Conservation (phyloP, 2,797 vertebrate species). For the Podargus strigoides region DNA sequence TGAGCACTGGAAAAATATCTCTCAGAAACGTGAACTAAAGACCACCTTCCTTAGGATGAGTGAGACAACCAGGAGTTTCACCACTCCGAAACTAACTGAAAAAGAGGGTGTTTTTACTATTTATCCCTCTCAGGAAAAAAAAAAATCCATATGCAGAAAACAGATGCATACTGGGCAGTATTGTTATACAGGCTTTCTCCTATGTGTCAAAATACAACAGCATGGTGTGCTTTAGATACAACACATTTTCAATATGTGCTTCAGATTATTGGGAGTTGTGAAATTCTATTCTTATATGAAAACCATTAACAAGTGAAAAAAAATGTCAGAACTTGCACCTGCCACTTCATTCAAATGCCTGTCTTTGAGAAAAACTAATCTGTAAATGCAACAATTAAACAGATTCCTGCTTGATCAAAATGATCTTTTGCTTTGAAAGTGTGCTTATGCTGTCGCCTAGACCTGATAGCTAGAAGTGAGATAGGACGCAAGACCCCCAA, state of each 20-base stretch:
- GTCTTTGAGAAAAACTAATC: neutral
- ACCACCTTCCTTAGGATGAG: neutral
- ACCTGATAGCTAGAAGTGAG: neutral
- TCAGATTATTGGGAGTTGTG: neutral
- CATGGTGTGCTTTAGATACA: neutral
- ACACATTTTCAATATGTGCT: neutral
- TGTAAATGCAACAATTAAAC: neutral
- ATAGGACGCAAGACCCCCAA: neutral
- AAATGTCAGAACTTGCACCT: neutral
- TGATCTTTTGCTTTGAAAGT: neutral
- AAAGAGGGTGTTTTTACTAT: neutral
- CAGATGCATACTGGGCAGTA: rapidly evolving
- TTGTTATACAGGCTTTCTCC: neutral
- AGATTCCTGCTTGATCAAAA: neutral
- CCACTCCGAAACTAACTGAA: neutral
- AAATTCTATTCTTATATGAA: neutral
- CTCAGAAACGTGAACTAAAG: neutral
- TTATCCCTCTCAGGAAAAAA: neutral
- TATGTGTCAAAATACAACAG: neutral
- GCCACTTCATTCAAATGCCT: neutral
- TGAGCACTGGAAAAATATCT: no score
- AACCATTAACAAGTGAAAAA: neutral
- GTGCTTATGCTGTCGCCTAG: neutral
- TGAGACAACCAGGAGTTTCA: neutral
- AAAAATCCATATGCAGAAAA: neutral